Evolutionary conservation across 2,797 vertebrate species (phyloP), one percentile per base, ranked within the genome.

Genomic region (Poecilia wingei): DNA sequence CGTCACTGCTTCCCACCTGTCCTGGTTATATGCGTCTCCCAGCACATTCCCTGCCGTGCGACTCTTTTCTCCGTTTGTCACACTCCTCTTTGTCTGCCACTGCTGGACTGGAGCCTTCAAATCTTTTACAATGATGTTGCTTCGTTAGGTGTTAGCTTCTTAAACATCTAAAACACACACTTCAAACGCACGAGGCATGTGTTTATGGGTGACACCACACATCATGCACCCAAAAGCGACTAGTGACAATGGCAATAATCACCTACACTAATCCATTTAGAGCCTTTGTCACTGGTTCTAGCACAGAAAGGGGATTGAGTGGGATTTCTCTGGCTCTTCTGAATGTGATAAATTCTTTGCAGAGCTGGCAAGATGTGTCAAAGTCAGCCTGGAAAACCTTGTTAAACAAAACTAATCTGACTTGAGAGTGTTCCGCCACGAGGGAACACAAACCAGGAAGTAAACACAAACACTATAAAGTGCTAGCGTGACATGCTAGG

Each of bases 251-350:
- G 85, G 86, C 88, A 92, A 93, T 94, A 94, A 95, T 95, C 89
- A 91, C 88, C 93, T 92, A 85, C 88, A 82, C 90, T 95, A 94
- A 95, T 95, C 94, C 93, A 91, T 94, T 94, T 94, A 95, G 89
- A 88, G 89, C 77, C 83, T 94, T 94, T 95, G 93, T 95, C 91
- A 87, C 90, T 87, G 88, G 83, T 77, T 81, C 78, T 82, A 82
- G 88, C 79, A 75, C 81, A 72, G 83, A 82, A 85, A 78, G 28
- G 33, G 84, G 88, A 93, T 88, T 90, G 84, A 85, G 86, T 78
- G 80, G 84, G 87, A 90, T 89, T 85, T 82, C 31, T 41, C 78
- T 75, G 83, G 85, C 85, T 81, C 51, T 72, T 73, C 76, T 89
- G 79, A 80, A 86, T 80, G 88, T 75, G 81, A 91, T 86, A 61